phyloP scores from a whole-genome alignment of 2,888 invertebrate species.

The Acrobasis consociella region DNA sequence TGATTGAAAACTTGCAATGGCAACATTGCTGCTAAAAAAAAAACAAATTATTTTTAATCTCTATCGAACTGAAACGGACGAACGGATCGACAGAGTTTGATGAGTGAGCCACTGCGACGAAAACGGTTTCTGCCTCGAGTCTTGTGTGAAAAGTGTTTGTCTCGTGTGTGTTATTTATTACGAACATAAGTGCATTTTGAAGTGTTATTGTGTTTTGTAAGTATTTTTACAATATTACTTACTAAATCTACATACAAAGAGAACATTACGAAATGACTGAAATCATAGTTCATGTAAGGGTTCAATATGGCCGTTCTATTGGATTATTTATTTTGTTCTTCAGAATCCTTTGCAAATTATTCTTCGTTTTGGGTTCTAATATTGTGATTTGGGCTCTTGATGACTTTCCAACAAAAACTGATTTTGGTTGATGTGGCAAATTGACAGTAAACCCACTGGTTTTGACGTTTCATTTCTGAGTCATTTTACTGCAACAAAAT shows the following conservation, averaged over 20 bases:
- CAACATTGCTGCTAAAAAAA: too few relatives aligned
- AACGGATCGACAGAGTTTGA: slow-evolving; percentile 50
- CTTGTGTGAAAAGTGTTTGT: slow-evolving; percentile 75
- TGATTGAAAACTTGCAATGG: too few relatives aligned
- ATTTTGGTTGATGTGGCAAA: slow-evolving; percentile 76
- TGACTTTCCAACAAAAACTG: slow-evolving; percentile 31
- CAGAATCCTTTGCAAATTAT: background rate
- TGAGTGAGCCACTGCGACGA: slow-evolving; percentile 65
- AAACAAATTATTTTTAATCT: too few relatives aligned
- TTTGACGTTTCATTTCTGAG: slow-evolving; percentile 77
- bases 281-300: slow-evolving; percentile 52
- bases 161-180: slow-evolving; percentile 69
- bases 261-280: slow-evolving; percentile 24
- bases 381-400: slow-evolving; percentile 25
- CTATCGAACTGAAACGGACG: slow-evolving; percentile 35
- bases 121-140: slow-evolving; percentile 80
- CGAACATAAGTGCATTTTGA: slow-evolving; percentile 58
- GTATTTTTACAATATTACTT: slow-evolving; percentile 45
- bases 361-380: background rate
- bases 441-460: slow-evolving; percentile 66
- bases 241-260: slow-evolving; percentile 28
- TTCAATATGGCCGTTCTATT: slow-evolving; percentile 80
- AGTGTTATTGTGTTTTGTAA: slow-evolving; percentile 73
- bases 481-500: slow-evolving; percentile 55
- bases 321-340: slow-evolving; percentile 44